These are phyloP conservation scores for Mesocentrotus franciscanus DNA, from an alignment of 53 echinoderm and acorn worm species.

Conservation along the genomic window DNA sequence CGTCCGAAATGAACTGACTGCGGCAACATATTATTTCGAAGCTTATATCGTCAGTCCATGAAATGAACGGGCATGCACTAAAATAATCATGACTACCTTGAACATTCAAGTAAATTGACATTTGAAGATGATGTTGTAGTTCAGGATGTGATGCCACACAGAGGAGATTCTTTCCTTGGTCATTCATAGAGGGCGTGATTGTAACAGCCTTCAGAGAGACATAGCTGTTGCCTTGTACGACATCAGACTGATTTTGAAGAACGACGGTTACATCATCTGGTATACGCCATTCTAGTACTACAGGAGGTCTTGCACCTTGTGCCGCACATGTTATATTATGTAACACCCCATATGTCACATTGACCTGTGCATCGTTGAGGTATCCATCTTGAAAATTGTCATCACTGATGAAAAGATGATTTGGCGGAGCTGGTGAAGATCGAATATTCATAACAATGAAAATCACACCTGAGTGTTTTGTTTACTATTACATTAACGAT, in stretches of 20 bases:
- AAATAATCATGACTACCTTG: background rate
- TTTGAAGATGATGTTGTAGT: background rate
- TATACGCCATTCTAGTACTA: background rate
- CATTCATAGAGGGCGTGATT: background rate
- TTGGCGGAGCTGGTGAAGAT: background rate
- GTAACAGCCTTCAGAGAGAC: background rate
- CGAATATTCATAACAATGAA: background rate
- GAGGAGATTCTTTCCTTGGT: background rate
- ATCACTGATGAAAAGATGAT: background rate
- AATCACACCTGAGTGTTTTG: background rate
- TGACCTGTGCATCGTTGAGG: background rate
- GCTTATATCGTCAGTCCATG: too few species aligned
- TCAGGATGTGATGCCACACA: background rate
- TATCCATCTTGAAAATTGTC: background rate
- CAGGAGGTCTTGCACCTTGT: background rate
- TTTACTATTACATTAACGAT: background rate
- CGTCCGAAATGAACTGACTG: background rate
- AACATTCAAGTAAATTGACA: background rate
- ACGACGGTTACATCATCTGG: background rate
- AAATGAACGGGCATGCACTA: too few species aligned
- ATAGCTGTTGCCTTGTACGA: background rate
- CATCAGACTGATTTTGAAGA: background rate
- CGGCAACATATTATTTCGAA: too few species aligned
- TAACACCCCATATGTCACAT: background rate
- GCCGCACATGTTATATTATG: background rate